Conservation (phyloP, 2,888 invertebrate genomes). For the Agonopterix subpropinquella region DNA sequence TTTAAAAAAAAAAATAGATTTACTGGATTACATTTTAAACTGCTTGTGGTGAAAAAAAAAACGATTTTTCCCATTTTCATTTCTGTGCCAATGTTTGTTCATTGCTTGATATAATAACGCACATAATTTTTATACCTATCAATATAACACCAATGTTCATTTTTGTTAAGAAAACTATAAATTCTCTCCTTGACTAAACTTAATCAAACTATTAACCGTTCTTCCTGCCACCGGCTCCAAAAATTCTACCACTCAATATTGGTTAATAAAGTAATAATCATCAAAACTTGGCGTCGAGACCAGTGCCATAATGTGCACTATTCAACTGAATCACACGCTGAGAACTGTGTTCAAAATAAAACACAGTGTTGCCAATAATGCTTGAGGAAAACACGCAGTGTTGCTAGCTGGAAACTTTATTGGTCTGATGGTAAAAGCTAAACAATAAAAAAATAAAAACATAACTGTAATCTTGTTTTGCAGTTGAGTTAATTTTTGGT, state of each 20-base stretch:
- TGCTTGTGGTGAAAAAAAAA: too few species aligned
- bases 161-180: too few species aligned
- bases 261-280: constrained; percentile 74
- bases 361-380: neutral
- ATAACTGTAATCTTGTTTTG: constrained; percentile 36
- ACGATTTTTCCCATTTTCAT: too few species aligned
- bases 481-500: constrained; percentile 32
- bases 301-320: constrained; percentile 42
- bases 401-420: constrained; percentile 13
- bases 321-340: constrained; percentile 22
- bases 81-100: too few species aligned
- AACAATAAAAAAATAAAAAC: constrained; percentile 24
- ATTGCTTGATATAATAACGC: too few species aligned
- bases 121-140: too few species aligned
- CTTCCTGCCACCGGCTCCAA: constrained; percentile 16
- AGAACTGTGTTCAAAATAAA: constrained; percentile 1
- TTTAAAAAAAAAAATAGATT: too few species aligned
- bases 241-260: constrained; percentile 61
- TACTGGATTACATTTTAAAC: too few species aligned
- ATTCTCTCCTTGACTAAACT: too few species aligned
- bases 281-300: constrained; percentile 62
- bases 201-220: too few species aligned
- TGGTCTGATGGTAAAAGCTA: constrained; percentile 10
- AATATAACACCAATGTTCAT: too few species aligned
- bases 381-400: constrained; percentile 7